phyloP scores from a whole-genome alignment of 2,113 vertebrate species.

The Sardina pilchardus region DNA sequence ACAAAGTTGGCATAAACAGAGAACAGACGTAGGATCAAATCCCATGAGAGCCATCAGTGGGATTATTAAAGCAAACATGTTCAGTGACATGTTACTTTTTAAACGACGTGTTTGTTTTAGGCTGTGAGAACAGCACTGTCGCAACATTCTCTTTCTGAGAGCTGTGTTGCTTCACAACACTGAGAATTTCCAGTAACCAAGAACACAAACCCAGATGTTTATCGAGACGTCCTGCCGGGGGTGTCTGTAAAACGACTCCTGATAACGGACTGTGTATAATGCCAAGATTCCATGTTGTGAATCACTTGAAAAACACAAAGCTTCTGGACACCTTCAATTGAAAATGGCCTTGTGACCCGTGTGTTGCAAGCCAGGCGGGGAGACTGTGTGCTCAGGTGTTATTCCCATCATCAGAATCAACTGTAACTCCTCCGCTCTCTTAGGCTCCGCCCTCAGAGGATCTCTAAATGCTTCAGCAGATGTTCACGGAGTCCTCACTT shows the following conservation, averaged over 20 bases:
- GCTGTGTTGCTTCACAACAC: slow-evolving; percentile 11
- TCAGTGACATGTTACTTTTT: not conserved
- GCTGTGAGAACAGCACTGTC: not conserved
- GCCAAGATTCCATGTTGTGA: not conserved
- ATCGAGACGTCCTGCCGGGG: not conserved
- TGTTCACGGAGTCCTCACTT: not conserved
- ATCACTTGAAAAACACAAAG: not conserved
- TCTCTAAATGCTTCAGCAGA: not conserved
- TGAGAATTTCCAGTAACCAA: not conserved
- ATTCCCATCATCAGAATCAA: not conserved
- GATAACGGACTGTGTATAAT: not conserved
- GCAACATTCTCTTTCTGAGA: not conserved
- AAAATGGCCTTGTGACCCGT: not conserved
- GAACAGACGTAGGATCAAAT: not conserved
- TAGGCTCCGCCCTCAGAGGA: not conserved
- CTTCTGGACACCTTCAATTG: not conserved
- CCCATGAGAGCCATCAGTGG: not conserved
- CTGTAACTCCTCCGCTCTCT: not conserved
- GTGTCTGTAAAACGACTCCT: not conserved
- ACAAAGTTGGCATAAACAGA: no score
- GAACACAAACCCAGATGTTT: not conserved
- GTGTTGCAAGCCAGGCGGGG: not conserved
- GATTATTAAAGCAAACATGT: not conserved
- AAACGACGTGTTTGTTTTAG: not conserved
- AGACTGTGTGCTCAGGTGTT: slow-evolving; percentile 1